phyloP scores from a whole-genome alignment of 1,140 invertebrate species.

The Alviniconcha marisindica region DNA sequence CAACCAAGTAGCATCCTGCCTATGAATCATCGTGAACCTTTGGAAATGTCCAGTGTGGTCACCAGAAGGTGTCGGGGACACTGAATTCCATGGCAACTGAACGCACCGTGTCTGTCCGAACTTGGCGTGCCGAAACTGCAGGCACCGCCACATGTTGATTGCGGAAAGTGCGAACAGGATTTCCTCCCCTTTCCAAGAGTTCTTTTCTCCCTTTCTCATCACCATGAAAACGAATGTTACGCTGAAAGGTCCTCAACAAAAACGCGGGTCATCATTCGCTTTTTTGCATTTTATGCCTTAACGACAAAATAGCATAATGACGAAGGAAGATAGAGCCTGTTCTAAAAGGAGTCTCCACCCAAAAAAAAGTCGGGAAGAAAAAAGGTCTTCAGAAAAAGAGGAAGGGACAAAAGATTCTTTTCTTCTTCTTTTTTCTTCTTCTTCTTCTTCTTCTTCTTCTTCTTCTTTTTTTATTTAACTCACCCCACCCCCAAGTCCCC shows the following conservation, averaged over 20 bases:
- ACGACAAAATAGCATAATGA: slow-evolving; percentile 44
- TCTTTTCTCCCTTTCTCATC: slow-evolving; percentile 34
- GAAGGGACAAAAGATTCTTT: background rate
- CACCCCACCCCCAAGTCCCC: too few relatives aligned
- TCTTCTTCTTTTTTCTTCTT: background rate
- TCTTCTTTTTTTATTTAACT: background rate
- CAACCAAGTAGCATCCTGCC: too few relatives aligned
- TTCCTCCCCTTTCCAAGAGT: slow-evolving; percentile 29
- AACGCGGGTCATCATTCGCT: slow-evolving; percentile 34
- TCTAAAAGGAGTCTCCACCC: slow-evolving; percentile 13
- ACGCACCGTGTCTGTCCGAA: background rate
- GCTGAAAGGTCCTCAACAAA: slow-evolving; percentile 37
- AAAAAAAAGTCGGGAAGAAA: background rate
- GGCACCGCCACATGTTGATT: slow-evolving; percentile 38
- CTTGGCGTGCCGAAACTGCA: slow-evolving; percentile 38
- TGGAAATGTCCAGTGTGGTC: too few relatives aligned
- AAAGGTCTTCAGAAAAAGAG: background rate
- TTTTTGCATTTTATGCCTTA: slow-evolving; percentile 27
- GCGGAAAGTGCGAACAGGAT: slow-evolving; percentile 41
- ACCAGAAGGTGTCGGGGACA: too few relatives aligned
- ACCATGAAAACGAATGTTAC: slow-evolving; percentile 37
- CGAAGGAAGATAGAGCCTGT: slow-evolving; percentile 22
- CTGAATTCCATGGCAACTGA: too few relatives aligned
- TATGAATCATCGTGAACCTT: too few relatives aligned
- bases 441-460: background rate